A percentile compares a stretch with the other conserved stretches of the same genome.
These are phyloP conservation scores for Alosa alosa DNA, from an alignment of 2,113 vertebrate species.

Conservation along the genomic window DNA sequence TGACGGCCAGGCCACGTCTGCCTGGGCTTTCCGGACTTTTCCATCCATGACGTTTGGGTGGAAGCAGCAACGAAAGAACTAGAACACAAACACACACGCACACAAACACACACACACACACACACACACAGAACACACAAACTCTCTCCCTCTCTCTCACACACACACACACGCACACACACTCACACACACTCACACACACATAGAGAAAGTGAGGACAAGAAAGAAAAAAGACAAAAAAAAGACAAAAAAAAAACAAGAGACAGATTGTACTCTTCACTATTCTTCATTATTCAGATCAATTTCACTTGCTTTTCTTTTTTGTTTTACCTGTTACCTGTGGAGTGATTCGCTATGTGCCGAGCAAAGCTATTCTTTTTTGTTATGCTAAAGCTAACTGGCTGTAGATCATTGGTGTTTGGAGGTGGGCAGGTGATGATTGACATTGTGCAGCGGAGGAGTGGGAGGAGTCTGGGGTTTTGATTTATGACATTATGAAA, in stretches of 20 bases:
- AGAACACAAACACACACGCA: not conserved
- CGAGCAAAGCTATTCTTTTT: not conserved
- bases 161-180: not conserved
- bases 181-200: not conserved
- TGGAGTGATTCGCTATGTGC: not conserved
- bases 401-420: not conserved
- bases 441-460: not conserved
- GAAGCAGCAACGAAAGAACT: not conserved
- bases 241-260: not conserved
- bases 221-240: not conserved
- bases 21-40: conserved; percentile 3
- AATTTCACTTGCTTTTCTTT: not conserved
- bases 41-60: not conserved
- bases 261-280: conserved; percentile 9
- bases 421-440: not conserved
- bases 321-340: not conserved
- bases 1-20: not conserved
- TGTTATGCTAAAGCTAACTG: conserved; percentile 11
- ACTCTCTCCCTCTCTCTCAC: too few species aligned
- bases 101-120: too few species aligned
- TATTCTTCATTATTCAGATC: not conserved
- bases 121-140: too few species aligned
- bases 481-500: not conserved
- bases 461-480: not conserved
- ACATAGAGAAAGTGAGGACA: not conserved